Conservation (phyloP, 2,113 vertebrate species). For the Cyphomyrus plagiostoma region DNA sequence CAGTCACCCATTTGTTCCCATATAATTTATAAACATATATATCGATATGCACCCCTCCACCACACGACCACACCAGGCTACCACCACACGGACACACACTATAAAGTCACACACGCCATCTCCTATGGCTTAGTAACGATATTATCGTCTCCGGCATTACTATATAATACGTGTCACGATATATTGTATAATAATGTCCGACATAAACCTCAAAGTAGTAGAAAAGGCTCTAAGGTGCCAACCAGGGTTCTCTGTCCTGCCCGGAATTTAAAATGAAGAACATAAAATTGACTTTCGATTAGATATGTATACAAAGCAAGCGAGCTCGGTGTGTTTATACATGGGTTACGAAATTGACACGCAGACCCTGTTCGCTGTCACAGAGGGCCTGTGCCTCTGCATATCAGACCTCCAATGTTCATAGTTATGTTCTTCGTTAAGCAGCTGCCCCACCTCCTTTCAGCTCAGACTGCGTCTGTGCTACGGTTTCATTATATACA, state of each 20-base stretch:
- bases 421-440: not conserved
- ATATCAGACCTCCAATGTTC: not conserved
- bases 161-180: not conserved
- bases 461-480: not conserved
- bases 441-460: not conserved
- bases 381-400: not conserved
- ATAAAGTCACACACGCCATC: not conserved
- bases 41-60: not conserved
- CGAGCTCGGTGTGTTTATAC: not conserved
- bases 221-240: not conserved
- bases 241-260: not conserved
- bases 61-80: not conserved
- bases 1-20: not conserved
- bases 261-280: not conserved
- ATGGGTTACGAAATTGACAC: not conserved
- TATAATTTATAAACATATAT: not conserved
- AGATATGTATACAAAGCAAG: not conserved
- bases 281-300: not conserved
- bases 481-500: slow-evolving; percentile 14
- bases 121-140: not conserved
- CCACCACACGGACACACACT: not conserved
- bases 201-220: not conserved
- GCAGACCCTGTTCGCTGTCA: not conserved
- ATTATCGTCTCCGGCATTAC: not conserved
- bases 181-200: not conserved